phyloP scores from a whole-genome alignment of 2,888 invertebrate genomes.

The Cylloceria caligata region DNA sequence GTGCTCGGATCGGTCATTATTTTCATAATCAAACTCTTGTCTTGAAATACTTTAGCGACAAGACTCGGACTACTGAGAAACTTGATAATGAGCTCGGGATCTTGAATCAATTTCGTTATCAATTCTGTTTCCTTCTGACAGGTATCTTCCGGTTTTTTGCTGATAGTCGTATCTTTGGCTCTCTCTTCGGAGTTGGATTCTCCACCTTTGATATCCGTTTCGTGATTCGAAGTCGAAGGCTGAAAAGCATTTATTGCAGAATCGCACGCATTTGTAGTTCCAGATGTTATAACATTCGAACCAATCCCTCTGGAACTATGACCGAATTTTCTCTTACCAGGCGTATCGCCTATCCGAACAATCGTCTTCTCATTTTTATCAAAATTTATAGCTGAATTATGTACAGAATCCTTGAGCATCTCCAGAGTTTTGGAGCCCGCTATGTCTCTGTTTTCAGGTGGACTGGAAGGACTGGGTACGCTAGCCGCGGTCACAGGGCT shows the following conservation, averaged over 20 bases:
- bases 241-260: neutral
- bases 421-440: constrained; percentile 82
- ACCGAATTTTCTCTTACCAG: constrained; percentile 59
- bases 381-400: constrained; percentile 32
- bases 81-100: constrained; percentile 70
- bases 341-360: constrained; percentile 22
- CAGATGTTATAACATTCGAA: constrained; percentile 46
- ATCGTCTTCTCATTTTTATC: constrained; percentile 27
- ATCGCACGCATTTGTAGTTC: constrained; percentile 15
- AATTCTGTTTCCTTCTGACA: constrained; percentile 68
- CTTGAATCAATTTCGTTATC: constrained; percentile 71
- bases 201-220: neutral
- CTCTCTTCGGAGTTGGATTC: neutral
- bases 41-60: constrained; percentile 76
- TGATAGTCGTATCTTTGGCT: constrained; percentile 42
- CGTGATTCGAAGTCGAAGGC: constrained; percentile 35
- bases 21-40: constrained; percentile 77
- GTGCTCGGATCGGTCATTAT: constrained; percentile 77
- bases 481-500: constrained; percentile 82
- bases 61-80: constrained; percentile 69
- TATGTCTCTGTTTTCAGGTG: constrained; percentile 80
- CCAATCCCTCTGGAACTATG: constrained; percentile 56
- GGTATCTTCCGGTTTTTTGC: constrained; percentile 72
- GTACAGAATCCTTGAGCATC: constrained; percentile 78
- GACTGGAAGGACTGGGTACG: constrained; percentile 83